A percentile compares a stretch with the other conserved stretches of the same genome.
Conservation (phyloP, 2,797 vertebrate species). For the Cephalopachus bancanus region DNA sequence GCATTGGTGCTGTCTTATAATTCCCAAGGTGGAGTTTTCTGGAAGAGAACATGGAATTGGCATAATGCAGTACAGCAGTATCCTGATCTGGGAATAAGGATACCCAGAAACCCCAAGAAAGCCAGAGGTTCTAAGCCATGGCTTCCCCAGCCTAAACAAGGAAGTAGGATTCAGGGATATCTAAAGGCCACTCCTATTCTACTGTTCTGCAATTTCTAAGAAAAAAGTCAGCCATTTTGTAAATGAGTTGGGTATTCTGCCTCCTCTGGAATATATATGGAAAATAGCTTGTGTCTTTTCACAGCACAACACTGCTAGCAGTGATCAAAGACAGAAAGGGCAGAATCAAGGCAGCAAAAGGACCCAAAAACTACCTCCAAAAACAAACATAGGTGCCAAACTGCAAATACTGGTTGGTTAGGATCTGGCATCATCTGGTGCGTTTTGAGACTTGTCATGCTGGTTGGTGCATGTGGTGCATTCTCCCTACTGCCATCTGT, state of each 20-base stretch:
- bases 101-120: background rate
- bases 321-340: background rate
- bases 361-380: background rate
- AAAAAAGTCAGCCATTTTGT: background rate
- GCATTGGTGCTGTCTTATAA: background rate
- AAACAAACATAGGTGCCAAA: background rate
- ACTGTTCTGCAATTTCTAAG: background rate
- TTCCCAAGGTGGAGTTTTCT: background rate
- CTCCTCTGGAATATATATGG: background rate
- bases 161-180: background rate
- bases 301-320: background rate
- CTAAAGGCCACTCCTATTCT: background rate
- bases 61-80: background rate
- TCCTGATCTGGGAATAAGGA: background rate
- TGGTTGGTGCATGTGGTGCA: too few relatives aligned
- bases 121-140: background rate
- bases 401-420: background rate
- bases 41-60: background rate
- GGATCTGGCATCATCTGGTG: slow-evolving; percentile 41
- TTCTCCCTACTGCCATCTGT: background rate
- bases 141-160: background rate
- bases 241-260: background rate
- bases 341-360: background rate
- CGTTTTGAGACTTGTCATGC: background rate
- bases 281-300: background rate